These are phyloP conservation scores for Creontiades dilutus DNA, from an alignment of 2,888 invertebrate genomes.

Conservation along the genomic window DNA sequence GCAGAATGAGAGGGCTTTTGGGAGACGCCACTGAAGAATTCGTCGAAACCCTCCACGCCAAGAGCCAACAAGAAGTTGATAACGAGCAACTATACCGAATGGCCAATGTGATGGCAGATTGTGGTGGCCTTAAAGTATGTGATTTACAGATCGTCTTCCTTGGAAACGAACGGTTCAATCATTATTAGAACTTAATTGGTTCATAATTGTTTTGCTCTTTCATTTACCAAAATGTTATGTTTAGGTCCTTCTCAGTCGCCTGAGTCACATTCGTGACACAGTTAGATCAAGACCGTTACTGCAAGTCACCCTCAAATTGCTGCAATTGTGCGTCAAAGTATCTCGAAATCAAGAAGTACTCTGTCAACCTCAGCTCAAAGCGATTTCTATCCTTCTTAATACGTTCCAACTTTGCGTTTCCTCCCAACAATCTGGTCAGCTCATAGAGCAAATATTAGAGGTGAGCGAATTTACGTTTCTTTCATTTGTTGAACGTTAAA, in stretches of 20 bases:
- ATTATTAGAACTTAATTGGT: background rate
- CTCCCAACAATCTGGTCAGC: conserved; percentile 84
- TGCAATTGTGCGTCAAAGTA: conserved; percentile 94
- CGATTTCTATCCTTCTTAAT: conserved; percentile 90
- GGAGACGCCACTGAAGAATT: conserved; percentile 99
- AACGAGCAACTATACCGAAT: conserved; percentile 96
- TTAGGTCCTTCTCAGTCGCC: conserved; percentile 87
- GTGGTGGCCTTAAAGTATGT: conserved; percentile 83
- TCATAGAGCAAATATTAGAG: conserved; percentile 94
- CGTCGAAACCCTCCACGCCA: conserved; percentile 94
- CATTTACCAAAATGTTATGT: background rate
- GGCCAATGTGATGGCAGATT: conserved; percentile 91
- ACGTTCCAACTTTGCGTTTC: conserved; percentile 87
- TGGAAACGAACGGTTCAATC: background rate
- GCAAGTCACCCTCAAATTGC: conserved; percentile 92
- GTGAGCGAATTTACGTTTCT: conserved; percentile 78
- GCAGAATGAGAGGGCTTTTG: conserved; percentile 92
- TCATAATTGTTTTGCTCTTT: background rate
- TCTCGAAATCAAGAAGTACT: conserved; percentile 93
- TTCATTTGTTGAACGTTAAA: background rate
- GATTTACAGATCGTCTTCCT: background rate
- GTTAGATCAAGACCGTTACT: conserved; percentile 92
- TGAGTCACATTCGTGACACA: conserved; percentile 90
- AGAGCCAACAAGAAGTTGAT: conserved; percentile 91
- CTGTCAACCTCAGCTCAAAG: conserved; percentile 90